Base-by-base conservation (phyloP, 2,888 invertebrate genomes). In the Stictocephala bisonia region DNA sequence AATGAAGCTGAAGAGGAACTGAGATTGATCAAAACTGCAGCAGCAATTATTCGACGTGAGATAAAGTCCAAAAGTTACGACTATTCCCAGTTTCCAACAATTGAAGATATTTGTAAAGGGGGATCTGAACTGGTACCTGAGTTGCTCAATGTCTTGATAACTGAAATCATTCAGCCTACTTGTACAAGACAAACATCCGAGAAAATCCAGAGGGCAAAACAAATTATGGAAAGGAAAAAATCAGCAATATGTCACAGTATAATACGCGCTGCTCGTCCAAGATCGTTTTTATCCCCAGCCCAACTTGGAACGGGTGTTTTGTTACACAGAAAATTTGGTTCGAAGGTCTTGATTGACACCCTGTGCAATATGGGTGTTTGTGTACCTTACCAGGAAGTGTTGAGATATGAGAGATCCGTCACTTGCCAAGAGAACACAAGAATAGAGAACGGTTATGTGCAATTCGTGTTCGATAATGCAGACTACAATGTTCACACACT, bases 31-130 rank as follows among this genome's bases (percentile, higher is more conserved):
- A n/a, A n/a, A n/a, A n/a, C n/a, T n/a, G n/a, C n/a, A n/a, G n/a
- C n/a, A n/a, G n/a, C n/a, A 35, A 56, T 56, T 56, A 56, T 56
- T 56, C 56, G 27, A 26, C 24, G 56, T 56, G 56, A 56, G 56
- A 56, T 24, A 11, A 56, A 56, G 56, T 56, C 26, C 24, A 56
- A 56, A 56, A 27, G 27, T 13, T 27, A 26, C 18, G 6, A 53
- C 56, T 56, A 27, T 27, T 56, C 27, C n/a, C 56, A 56, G 26
- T 56, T 56, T 56, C 56, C 56, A 56, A 56, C 26, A 3, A 56
- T 56, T n/a, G 27, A 53, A 20, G 53, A 53, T 20, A 53, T 53
- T 53, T 20, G 53, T 20, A 53, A 11, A 20, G 53, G 53, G n/a
- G 53, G 53, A 53, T 22, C 24, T 53, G 53, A 6, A 20, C 7